Evolutionary conservation across 2,888 invertebrate genomes (phyloP).

Genomic region (Cacoxenus indagator): DNA sequence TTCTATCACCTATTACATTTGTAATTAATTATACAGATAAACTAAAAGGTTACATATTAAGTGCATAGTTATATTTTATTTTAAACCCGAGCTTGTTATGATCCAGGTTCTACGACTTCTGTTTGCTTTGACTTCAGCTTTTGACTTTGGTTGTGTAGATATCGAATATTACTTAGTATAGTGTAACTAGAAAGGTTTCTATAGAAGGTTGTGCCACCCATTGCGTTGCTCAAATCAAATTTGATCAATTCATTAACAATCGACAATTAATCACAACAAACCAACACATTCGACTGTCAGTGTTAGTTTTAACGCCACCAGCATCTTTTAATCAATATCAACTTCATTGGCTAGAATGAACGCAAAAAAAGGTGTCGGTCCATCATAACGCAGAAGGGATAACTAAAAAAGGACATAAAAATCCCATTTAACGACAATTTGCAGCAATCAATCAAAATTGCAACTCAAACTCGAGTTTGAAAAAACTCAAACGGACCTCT

Average conservation of each 20-base stretch:
- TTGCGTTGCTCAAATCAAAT: neutral
- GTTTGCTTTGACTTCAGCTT: too few species aligned
- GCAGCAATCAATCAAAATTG: constrained; percentile 58
- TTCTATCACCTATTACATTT: too few species aligned
- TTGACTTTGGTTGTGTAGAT: too few species aligned
- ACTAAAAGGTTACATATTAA: too few species aligned
- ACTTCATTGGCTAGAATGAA: constrained; percentile 8
- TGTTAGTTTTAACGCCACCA: neutral
- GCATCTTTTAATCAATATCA: constrained; percentile 1
- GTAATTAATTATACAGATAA: too few species aligned
- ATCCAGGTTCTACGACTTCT: too few species aligned
- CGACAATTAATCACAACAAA: neutral
- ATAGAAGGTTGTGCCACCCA: too few species aligned
- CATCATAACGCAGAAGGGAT: neutral
- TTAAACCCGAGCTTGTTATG: too few species aligned
- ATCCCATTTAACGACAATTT: constrained; percentile 63
- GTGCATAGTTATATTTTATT: too few species aligned
- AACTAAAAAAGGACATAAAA: constrained; percentile 54
- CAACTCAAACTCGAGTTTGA: constrained; percentile 16
- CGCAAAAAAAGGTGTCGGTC: constrained; percentile 5
- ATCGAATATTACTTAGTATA: too few species aligned
- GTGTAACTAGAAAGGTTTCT: too few species aligned
- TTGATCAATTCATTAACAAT: neutral
- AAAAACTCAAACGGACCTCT: neutral
- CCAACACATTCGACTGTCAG: neutral